Conservation (phyloP, 2,797 vertebrate species). For the Acestrorhynchus altus region DNA sequence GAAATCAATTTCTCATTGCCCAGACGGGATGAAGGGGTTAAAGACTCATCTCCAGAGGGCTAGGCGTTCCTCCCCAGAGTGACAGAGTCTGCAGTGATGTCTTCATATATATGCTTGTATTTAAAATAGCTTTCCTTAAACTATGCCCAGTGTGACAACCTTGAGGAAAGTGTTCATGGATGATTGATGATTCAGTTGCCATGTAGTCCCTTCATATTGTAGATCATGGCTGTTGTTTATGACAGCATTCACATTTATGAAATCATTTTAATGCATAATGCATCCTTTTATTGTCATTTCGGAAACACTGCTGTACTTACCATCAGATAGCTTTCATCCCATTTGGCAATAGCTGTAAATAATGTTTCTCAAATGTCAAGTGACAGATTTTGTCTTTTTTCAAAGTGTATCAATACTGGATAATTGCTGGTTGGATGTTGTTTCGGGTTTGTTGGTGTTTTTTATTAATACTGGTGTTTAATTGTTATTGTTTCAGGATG, state of each 20-base stretch:
- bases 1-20: constrained; percentile 39
- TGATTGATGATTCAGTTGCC: not conserved
- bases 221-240: not conserved
- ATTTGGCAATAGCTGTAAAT: not conserved
- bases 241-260: constrained; percentile 11
- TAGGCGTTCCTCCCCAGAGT: not conserved
- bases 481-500: too few species aligned
- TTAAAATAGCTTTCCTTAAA: not conserved
- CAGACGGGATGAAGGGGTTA: constrained; percentile 16
- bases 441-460: not conserved
- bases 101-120: not conserved
- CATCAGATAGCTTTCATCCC: constrained; percentile 10
- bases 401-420: not conserved
- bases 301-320: not conserved
- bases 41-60: constrained; percentile 27
- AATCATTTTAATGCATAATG: constrained; percentile 32
- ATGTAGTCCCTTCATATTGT: not conserved
- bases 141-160: too few species aligned
- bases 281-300: constrained; percentile 4
- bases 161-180: not conserved
- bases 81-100: not conserved
- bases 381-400: not conserved
- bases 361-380: not conserved
- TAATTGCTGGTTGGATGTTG: not conserved
- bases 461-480: not conserved